Base-by-base conservation (phyloP, 2,797 vertebrate species). In the Oreochromis mossambicus region DNA sequence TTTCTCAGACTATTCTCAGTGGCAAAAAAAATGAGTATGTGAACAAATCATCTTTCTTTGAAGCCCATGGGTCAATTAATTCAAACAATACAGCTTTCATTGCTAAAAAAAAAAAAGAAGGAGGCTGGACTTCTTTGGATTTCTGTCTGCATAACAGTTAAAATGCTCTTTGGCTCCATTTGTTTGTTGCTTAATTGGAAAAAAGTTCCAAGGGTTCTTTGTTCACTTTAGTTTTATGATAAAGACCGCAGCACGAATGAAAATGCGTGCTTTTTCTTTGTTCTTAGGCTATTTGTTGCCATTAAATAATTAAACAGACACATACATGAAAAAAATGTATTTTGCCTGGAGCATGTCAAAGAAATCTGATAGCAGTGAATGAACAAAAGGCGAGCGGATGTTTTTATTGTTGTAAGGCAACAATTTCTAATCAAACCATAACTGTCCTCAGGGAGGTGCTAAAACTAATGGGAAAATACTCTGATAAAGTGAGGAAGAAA, bases 1-100 rank as follows among this genome's bases (percentile, higher is more conserved):
- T 68, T 48, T 48, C 38, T 77, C 14, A 51, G 43, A 77, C 32
- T 3, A 17, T 32, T 83, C 11, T 85, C 7, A 78, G 26, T 11
- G 43, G 38, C 38, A 13, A 13, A 43, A 24, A 9, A 46, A 46
- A n/a, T 3, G n/a, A 32, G 13, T 46, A 24, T 48, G 70, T 8
- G 29, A 2, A 78, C 17, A 66, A 84, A 24, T 34, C 21, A 24
- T 56, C 48, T 82, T 77, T 84, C 52, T 84, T 73, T 85, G 29
- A 80, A 89, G 56, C 2, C 7, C 29, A 6, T 29, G 29, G 80
- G 80, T 77, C 78, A 51, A 58, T 83, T 83, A 75, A 81, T 79
- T 86, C 34, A 90, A 83, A 90, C 84, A 88, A 81, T 66, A 14
- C 21, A 80, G 46, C 63, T 77, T 91, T 87, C 54, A 80, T 19